Base-by-base conservation (phyloP, 2,888 invertebrate genomes). In the Amiota communis region DNA sequence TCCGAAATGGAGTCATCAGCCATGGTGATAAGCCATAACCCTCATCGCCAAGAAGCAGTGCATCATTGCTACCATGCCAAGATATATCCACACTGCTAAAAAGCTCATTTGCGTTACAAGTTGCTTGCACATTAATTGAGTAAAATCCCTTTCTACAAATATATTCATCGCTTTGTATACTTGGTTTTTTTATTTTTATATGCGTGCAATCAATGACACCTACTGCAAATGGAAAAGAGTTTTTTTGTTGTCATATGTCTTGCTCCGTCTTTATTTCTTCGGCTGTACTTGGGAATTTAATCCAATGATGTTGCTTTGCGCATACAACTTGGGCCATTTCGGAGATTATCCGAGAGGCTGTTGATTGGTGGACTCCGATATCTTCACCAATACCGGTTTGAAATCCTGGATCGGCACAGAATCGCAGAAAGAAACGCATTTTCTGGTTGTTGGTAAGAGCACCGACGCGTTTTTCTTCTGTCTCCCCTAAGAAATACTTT, bases 41-140 rank as follows among this genome's bases (percentile, higher is more conserved):
- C n/a, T n/a, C n/a, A n/a, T n/a, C n/a, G n/a, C n/a, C n/a, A n/a
- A 72, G 68, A 56, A 63, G 72, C 69, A 72, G 64, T 75, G 72
- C 47, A 72, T 70, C 23, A 64, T 70, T 72, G n/a, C n/a, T n/a
- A n/a, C 72, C 72, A 63, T 72, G 74, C 74, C 74, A 74, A 36
- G 64, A 70, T 47, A 71, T 72, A 63, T 74, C 69, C 48, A 74
- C 70, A 68, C 74, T 74, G 57, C 67, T 71, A 71, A 72, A 72
- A 69, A 72, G 65, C 17, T 72, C 46, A 46, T 74, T 74, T 68
- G 53, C 70, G 61, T 74, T n/a, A n/a, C n/a, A n/a, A n/a, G n/a
- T n/a, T n/a, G n/a, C n/a, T n/a, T n/a, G n/a, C n/a, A n/a, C n/a
- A n/a, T n/a, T n/a, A n/a, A n/a, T n/a, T n/a, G n/a, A n/a, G n/a